A percentile compares a stretch with the other conserved stretches of the same genome.
Conservation (phyloP, 2,888 invertebrate genomes). For the Hyppa rectilinea region DNA sequence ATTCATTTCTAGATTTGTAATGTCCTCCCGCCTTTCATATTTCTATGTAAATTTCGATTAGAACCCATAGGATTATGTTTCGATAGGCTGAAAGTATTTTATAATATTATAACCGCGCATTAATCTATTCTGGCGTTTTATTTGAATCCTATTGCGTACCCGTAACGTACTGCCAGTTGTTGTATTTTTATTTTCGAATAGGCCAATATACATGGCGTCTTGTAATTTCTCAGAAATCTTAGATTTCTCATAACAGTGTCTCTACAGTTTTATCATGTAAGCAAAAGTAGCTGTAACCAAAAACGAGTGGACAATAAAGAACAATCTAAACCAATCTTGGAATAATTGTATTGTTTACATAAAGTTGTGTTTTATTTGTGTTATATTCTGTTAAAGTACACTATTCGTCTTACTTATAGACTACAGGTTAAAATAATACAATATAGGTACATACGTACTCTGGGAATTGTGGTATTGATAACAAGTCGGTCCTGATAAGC, state of each 20-base stretch:
- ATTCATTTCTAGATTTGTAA: slow-evolving; percentile 76
- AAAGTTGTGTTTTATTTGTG: slow-evolving; percentile 56
- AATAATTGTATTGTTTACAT: slow-evolving; percentile 64
- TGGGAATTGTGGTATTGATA: slow-evolving; percentile 44
- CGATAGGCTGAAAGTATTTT: slow-evolving; percentile 89
- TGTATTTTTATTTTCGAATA: slow-evolving; percentile 42
- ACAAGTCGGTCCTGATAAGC: slow-evolving; percentile 54
- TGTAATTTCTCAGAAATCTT: slow-evolving; percentile 50
- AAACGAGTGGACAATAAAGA: slow-evolving; percentile 61
- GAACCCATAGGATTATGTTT: slow-evolving; percentile 88
- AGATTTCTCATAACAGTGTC: slow-evolving; percentile 44
- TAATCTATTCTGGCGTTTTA: slow-evolving; percentile 75
- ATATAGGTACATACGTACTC: not conserved
- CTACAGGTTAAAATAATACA: slow-evolving; percentile 11
- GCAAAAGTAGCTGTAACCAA: slow-evolving; percentile 62
- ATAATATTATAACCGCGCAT: slow-evolving; percentile 88
- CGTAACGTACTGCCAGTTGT: slow-evolving; percentile 37
- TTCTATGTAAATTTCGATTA: slow-evolving; percentile 88
- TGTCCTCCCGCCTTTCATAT: slow-evolving; percentile 82
- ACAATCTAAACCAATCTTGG: slow-evolving; percentile 60
- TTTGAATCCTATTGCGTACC: slow-evolving; percentile 63
- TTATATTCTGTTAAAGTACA: slow-evolving; percentile 13
- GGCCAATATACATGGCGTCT: slow-evolving; percentile 22
- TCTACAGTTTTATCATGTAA: slow-evolving; percentile 51
- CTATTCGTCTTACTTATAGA: slow-evolving; percentile 7